Conservation (phyloP, 1,140 invertebrate genomes). For the Apolygus lucorum region DNA sequence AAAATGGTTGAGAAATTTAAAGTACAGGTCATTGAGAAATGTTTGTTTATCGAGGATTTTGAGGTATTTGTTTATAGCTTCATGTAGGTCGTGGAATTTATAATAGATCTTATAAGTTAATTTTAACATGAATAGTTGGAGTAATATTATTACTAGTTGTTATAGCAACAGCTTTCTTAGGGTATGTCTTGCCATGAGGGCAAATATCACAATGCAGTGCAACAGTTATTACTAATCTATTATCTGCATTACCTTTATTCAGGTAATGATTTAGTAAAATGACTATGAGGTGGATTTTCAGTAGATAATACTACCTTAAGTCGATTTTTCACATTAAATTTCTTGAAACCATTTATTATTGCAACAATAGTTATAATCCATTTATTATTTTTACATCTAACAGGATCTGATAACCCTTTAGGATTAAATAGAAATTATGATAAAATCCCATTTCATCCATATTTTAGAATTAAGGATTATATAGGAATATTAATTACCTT, state of each 20-base stretch:
- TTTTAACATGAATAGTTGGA: no score
- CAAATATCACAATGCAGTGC: slow-evolving; percentile 65
- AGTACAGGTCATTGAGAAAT: no score
- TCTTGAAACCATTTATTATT: slow-evolving; percentile 58
- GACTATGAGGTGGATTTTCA: no score
- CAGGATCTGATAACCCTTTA: slow-evolving; percentile 51
- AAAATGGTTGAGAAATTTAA: no score
- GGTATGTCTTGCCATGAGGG: no score
- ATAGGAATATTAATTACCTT: slow-evolving; percentile 50
- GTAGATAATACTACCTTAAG: slow-evolving; percentile 56
- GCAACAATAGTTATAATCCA: slow-evolving; percentile 48
- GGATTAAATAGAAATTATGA: slow-evolving; percentile 49
- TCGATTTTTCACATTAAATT: slow-evolving; percentile 63
- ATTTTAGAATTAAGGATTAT: no score
- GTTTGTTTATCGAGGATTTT: no score
- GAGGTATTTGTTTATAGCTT: no score
- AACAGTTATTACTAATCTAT: slow-evolving; percentile 60
- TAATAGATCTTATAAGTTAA: no score
- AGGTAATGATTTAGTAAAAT: slow-evolving; percentile 47
- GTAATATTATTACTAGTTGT: no score
- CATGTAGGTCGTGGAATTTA: no score
- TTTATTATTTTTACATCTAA: slow-evolving; percentile 51
- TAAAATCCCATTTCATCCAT: slow-evolving; percentile 45
- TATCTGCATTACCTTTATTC: slow-evolving; percentile 57
- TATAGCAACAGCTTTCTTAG: no score